Conservation (phyloP, 2,797 vertebrate species). For the Falco biarmicus region DNA sequence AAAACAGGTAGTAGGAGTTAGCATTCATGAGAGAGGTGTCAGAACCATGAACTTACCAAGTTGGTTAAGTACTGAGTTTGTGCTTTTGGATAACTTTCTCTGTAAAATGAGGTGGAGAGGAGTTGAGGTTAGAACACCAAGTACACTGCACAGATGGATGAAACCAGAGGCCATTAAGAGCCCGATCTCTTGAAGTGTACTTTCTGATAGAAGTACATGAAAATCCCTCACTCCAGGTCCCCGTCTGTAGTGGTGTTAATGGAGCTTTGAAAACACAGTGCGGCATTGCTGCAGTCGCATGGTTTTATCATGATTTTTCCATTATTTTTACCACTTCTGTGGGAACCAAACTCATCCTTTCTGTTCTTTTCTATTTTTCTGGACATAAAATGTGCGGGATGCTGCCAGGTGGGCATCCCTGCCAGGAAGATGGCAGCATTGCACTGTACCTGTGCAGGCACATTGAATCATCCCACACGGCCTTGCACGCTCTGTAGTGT, state of each 20-base stretch:
- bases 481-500: rapidly evolving
- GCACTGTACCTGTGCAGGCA: background rate
- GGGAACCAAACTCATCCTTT: background rate
- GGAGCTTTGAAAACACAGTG: background rate
- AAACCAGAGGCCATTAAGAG: conserved; percentile 2
- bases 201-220: background rate
- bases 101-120: background rate
- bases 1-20: background rate
- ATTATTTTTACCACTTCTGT: background rate
- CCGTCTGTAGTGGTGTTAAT: background rate
- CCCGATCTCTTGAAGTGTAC: background rate
- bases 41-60: background rate
- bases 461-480: rapidly evolving
- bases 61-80: background rate
- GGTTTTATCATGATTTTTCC: background rate
- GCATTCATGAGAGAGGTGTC: background rate
- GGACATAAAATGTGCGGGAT: rapidly evolving
- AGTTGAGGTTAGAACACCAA: conserved; percentile 17
- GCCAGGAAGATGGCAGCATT: background rate
- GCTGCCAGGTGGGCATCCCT: background rate
- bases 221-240: background rate
- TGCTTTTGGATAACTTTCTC: background rate
- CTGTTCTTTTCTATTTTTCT: background rate
- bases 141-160: background rate
- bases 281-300: background rate